A percentile compares a stretch with the other conserved stretches of the same genome.
phyloP scores from a whole-genome alignment of 2,113 vertebrate genomes.

The Eonycteris spelaea region DNA sequence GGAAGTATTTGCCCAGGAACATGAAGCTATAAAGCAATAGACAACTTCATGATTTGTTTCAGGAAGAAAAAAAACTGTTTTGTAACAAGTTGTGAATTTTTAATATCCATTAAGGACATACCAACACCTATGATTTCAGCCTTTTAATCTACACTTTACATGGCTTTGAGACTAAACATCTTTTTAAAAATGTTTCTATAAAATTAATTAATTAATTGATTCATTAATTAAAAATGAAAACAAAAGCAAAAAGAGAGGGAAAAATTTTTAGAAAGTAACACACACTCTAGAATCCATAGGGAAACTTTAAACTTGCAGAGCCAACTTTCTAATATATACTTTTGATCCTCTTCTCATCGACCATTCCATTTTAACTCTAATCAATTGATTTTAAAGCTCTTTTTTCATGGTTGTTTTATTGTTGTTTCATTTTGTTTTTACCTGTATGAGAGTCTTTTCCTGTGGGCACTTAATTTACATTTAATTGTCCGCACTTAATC shows the following conservation, averaged over 20 bases:
- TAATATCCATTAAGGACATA: background rate
- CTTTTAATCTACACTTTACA: background rate
- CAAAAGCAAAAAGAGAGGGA: too few species aligned
- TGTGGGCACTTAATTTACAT: background rate
- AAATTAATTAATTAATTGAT: too few species aligned
- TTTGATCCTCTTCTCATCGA: background rate
- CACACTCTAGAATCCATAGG: background rate
- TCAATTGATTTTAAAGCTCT: background rate
- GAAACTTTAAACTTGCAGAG: background rate
- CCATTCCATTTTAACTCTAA: background rate
- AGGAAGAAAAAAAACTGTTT: background rate
- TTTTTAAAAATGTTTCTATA: background rate
- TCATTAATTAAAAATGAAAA: too few species aligned
- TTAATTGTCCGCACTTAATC: background rate
- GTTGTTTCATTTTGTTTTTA: background rate
- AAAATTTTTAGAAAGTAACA: background rate
- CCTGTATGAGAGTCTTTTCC: background rate
- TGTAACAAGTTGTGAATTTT: background rate
- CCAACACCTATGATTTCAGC: background rate
- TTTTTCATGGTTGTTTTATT: background rate
- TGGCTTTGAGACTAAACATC: background rate
- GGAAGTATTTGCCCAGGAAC: background rate
- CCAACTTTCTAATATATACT: background rate
- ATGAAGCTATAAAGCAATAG: background rate
- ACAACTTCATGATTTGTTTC: background rate